Base-by-base conservation (phyloP, 1,140 invertebrate genomes). In the Bombus confusus region DNA sequence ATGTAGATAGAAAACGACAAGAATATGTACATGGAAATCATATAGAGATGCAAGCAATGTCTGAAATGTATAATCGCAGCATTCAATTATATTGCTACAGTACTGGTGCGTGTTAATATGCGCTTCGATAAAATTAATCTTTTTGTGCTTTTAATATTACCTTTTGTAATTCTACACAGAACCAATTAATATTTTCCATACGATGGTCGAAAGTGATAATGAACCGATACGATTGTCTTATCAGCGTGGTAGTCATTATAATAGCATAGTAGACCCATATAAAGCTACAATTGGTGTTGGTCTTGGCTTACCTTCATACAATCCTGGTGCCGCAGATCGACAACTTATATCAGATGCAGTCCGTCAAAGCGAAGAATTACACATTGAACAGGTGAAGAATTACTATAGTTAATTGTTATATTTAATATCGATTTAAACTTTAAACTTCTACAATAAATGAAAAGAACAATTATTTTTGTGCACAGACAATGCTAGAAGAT, bases 41-140 rank as follows among this genome's bases (percentile, higher is more conserved):
- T 94, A 97, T 99, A 89, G 98, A 99, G 95, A 98, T 99, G 93
- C 98, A 99, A 95, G 98, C 98, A 43, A 97, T 99, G 95, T 98
- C 97, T 87, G 98, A 99, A 96, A 97, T 99, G 95, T 99, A 98
- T 93, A 98, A 98, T 95, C 96, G 98, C 88, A 97, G 97, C n/a
- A 97, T 99, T 86, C 98, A 99, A 95, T 97, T 99, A 10, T 99
- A 98, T 94, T 98, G 98, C 92, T 99, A 99, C 93, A 96, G 97
- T 91, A 96, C 96, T 92, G 97, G 98, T 98, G 94, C 92, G 94
- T 92, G 66, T 79, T 75, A 43, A 43, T 52, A 28, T 39, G 28
- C 22, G 57, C 18, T 59, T 57, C 0, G 3, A 12, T 4, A 6
- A 74, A 43, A n/a, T 52, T 18, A 69, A 31, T 66, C 39, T 47